Base-by-base conservation (phyloP, 2,888 invertebrate species). In the Lycophotia porphyrea region DNA sequence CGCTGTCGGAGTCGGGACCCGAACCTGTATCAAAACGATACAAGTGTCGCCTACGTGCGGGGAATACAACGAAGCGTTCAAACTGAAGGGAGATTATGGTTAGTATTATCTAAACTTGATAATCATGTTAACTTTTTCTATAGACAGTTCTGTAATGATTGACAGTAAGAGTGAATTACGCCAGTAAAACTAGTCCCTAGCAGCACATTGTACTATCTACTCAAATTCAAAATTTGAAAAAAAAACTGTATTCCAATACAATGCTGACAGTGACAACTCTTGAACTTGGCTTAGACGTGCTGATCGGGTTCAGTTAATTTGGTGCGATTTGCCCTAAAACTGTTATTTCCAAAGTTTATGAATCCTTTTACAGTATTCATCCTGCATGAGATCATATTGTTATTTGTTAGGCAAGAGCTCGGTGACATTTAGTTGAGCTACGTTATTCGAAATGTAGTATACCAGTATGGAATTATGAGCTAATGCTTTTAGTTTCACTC, bases 1-100 rank as follows among this genome's bases (percentile, higher is more conserved):
- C 85, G 79, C 73, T 80, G 80, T 83, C 81, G 47, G 52, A 36
- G 55, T 42, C 44, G 61, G 69, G 55, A 69, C 44, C 73, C 47
- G 42, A 75, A 71, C 72, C 71, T 75, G 71, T 61, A 68, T 55
- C 65, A 72, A 67, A 71, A 69, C 74, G 65, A 68, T 73, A 82
- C 66, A 55, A 74, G 61, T 70, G 69, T 65, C 5, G 24, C 27
- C 44, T 24, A 49, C 71, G 44, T 73, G 78, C 34, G 70, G 1
- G 9, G 66, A 64, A 55, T 63, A 58, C 52, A 60, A 15, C 13
- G n/a, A 39, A 31, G 31, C 44, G 61, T 24, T 2, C 8, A 63
- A 42, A 11, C 47, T 55, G 18, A 55, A 2, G 18, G n/a, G 15
- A n/a, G 27, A 44, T 31, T 39, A 39, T n/a, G 15, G 8, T 21